phyloP scores from a whole-genome alignment of 2,888 invertebrate genomes.

The Sthenelais limicola region DNA sequence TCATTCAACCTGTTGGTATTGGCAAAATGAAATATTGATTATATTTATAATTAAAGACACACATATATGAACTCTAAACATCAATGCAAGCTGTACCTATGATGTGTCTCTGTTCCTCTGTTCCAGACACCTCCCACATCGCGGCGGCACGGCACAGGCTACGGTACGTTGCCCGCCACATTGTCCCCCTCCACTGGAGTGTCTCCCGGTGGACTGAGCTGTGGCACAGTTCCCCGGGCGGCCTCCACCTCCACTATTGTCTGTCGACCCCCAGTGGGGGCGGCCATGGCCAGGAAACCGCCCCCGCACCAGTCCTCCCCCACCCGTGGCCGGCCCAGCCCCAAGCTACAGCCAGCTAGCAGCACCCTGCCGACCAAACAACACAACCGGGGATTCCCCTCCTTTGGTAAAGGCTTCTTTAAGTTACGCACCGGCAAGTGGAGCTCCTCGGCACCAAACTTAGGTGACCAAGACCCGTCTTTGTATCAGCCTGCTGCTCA shows the following conservation, averaged over 20 bases:
- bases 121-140: constrained; percentile 81
- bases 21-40: no score
- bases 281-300: constrained; percentile 5
- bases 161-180: constrained; percentile 47
- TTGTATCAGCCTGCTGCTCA: constrained; percentile 28
- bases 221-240: background rate
- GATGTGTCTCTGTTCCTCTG: no score
- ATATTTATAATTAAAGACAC: no score
- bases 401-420: constrained; percentile 77
- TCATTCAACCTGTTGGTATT: no score
- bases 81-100: no score
- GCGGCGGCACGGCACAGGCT: constrained; percentile 42
- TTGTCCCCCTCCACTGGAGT: constrained; percentile 13
- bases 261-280: background rate
- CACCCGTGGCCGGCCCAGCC: constrained; percentile 20
- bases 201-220: background rate
- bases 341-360: constrained; percentile 25
- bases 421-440: constrained; percentile 76
- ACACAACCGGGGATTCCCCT: constrained; percentile 32
- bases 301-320: constrained; percentile 30
- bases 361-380: constrained; percentile 36
- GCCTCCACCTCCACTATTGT: constrained; percentile 21
- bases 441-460: constrained; percentile 91
- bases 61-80: no score
- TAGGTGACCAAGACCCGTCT: constrained; percentile 79